These are phyloP conservation scores for Melanotaenia pygmaea DNA, from an alignment of 2,797 vertebrate species.

Conservation along the genomic window DNA sequence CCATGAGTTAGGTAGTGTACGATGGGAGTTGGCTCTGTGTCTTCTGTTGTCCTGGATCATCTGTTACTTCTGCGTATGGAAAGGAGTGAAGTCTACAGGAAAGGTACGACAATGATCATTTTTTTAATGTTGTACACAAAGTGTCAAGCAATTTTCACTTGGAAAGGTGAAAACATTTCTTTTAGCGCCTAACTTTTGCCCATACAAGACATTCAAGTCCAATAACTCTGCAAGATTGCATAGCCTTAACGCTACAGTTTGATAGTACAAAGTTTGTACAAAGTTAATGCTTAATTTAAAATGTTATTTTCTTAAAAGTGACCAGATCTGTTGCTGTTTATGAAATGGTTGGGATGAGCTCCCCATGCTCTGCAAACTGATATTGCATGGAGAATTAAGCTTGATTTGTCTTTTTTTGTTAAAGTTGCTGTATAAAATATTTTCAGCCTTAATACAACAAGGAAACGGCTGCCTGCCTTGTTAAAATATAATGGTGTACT, in stretches of 20 bases:
- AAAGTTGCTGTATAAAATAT: background rate
- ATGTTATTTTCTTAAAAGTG: background rate
- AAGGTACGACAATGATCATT: constrained; percentile 83
- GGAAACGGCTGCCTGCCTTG: background rate
- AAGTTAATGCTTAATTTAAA: background rate
- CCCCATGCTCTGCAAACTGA: background rate
- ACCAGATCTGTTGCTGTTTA: background rate
- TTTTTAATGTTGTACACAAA: background rate
- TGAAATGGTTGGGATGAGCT: background rate
- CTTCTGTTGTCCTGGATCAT: constrained; percentile 93
- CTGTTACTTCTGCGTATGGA: constrained; percentile 98
- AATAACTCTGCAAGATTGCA: background rate
- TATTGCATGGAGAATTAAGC: background rate
- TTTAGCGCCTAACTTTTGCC: background rate
- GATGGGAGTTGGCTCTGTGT: constrained; percentile 94
- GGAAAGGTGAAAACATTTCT: background rate
- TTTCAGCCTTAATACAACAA: no score
- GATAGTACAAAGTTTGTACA: background rate
- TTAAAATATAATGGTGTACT: no score
- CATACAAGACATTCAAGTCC: background rate
- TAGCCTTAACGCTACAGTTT: background rate
- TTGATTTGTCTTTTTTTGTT: background rate
- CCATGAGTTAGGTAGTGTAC: constrained; percentile 87
- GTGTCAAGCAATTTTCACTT: background rate
- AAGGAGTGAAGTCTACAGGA: constrained; percentile 95